Evolutionary conservation across 2,888 invertebrate genomes (phyloP), one percentile per base, ranked within the genome.

Genomic region (Pinctada fucata): DNA sequence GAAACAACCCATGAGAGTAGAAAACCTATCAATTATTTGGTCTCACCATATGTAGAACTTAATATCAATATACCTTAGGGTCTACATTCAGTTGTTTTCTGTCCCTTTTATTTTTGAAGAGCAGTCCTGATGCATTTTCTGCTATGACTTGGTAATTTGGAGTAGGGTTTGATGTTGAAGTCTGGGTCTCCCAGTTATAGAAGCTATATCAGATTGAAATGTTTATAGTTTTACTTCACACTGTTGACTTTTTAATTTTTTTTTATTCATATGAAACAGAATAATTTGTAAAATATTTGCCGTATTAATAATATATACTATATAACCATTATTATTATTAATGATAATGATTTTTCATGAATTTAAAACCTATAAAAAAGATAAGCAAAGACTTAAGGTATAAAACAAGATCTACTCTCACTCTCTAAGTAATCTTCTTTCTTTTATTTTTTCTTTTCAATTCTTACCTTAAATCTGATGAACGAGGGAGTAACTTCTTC

Each of bases 71-170:
- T 84, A 92, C 92, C 86, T 92, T 92, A 71, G 96, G 96, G 89
- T 96, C 95, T 0, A 96, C 95, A 86, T 94, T 95, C 71, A 97
- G 94, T 65, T 95, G 94, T 92, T 96, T 96, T 86, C 96, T 94
- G 90, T 97, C 97, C 83, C 95, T 95, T 75, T 95, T 94, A 90
- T 96, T 96, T 93, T 96, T 96, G 88, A 97, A 97, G 58, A 96
- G 92, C 49, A 97, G 91, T 0, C 97, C 96, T 80, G 93, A 94
- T 4, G 94, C 94, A n/a, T 95, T 95, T 90, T 96, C 95, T 88
- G 96, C 95, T 48, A 96, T 92, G 0, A 96, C 96, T 93, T 95
- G 94, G 90, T 95, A 97, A 93, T 97, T 97, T 70, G 95, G 94
- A 49, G 96, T 96, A 82, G 95, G 94, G 86, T 96, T 97, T 65